Evolutionary conservation across 2,113 vertebrate species (phyloP).

Genomic region (Thunnus thynnus): DNA sequence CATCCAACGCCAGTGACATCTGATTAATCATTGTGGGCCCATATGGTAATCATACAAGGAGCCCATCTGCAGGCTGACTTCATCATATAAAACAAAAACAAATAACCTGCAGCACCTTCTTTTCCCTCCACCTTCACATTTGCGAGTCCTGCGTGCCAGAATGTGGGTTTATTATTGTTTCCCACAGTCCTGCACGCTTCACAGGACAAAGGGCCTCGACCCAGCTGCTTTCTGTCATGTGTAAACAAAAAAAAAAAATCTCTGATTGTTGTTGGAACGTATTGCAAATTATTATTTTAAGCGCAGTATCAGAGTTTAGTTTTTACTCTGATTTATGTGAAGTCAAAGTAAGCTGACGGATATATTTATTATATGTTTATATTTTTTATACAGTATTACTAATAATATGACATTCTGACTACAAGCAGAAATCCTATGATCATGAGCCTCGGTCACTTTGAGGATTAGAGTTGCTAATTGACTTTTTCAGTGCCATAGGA

Average conservation of each 20-base stretch:
- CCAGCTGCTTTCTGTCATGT: constrained; percentile 8
- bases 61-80: constrained; percentile 69
- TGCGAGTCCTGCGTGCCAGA: constrained; percentile 30
- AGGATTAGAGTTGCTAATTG: constrained; percentile 44
- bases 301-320: not conserved
- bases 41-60: constrained; percentile 62
- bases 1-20: constrained; percentile 30
- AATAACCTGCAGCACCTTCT: constrained; percentile 52
- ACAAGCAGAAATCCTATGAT: constrained; percentile 25
- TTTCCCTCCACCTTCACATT: constrained; percentile 36
- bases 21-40: constrained; percentile 65
- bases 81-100: constrained; percentile 57
- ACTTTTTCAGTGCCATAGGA: constrained; percentile 37
- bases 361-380: no score
- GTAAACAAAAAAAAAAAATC: constrained; percentile 11
- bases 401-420: constrained; percentile 28
- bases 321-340: not conserved
- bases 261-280: not conserved
- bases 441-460: constrained; percentile 27
- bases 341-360: not conserved
- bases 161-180: constrained; percentile 10
- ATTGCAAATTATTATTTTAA: constrained; percentile 1
- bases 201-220: constrained; percentile 4
- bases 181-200: constrained; percentile 11
- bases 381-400: no score